Base-by-base conservation (phyloP, 2,113 vertebrate species). In the Eudyptes chrysolophus region DNA sequence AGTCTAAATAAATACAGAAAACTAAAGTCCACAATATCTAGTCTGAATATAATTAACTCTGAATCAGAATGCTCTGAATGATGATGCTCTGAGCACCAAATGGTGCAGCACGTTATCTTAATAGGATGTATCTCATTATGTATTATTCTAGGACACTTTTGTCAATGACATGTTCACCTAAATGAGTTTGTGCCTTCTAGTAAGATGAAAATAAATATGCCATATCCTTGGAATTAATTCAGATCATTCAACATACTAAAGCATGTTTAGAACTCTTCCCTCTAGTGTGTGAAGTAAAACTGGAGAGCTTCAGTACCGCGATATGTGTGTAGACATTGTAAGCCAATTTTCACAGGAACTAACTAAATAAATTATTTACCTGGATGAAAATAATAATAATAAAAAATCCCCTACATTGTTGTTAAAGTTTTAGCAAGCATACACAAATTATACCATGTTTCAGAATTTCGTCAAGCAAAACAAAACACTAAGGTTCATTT, bases 141-240 rank as follows among this genome's bases (percentile, higher is more conserved):
- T 57, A 60, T 95, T 87, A 79, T 83, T 92, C 44, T 42, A 86
- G 75, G 54, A 60, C 38, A 85, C 32, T 46, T 74, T 75, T 64
- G 42, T 79, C 82, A 95, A 89, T 68, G 61, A 87, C 42, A 82
- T 92, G 20, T 95, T 93, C 96, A 78, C 57, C 52, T 90, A 82
- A 88, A 85, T 75, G 61, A 90, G 44, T 72, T 93, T 87, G 82
- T 85, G 30, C n/a, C 78, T 79, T 66, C 38, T 48, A 66, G 61
- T 26, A 90, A 94, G 48, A 95, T 54, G 70, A 87, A 94, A 91
- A 76, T 40, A 87, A 94, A 85, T 55, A 82, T 57, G 36, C 16
- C 51, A 64, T 51, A 82, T 76, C 69, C 34, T 87, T 79, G 75
- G 52, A 75, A 93, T 87, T 84, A 88, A 87, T 97, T 93, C 72